Conservation (phyloP, 92 coral and sea anemone genomes). For the Phenganax stokvisi region DNA sequence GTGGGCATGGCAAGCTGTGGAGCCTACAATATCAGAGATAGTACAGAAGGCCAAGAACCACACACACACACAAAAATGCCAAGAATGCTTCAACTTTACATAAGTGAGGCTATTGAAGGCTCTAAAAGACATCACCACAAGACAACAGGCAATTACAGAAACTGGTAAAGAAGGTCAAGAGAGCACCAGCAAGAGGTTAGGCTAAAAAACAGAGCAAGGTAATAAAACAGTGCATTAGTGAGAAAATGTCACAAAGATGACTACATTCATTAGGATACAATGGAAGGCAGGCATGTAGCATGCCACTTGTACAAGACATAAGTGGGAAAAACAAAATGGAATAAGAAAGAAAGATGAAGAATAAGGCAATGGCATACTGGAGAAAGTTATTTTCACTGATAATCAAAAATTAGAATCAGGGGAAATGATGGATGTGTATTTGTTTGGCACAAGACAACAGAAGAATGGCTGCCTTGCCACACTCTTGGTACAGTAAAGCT, state of each 20-base stretch:
- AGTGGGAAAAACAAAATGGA: neutral
- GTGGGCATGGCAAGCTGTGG: neutral
- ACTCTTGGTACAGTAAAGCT: neutral
- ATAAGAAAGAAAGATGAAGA: neutral
- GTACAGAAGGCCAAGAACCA: neutral
- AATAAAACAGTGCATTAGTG: neutral
- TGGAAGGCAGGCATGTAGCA: neutral
- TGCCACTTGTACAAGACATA: neutral
- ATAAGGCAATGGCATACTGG: neutral
- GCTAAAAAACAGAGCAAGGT: neutral
- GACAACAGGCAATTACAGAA: neutral
- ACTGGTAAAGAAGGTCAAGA: neutral
- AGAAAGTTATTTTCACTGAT: neutral
- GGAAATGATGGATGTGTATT: no score
- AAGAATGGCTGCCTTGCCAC: neutral
- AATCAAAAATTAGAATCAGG: neutral
- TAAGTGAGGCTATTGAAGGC: neutral
- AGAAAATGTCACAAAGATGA: neutral
- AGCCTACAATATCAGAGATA: neutral
- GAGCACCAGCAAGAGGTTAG: neutral
- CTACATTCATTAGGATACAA: neutral
- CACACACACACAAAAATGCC: neutral
- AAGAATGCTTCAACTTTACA: neutral
- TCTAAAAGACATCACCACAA: neutral
- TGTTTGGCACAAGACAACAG: neutral